phyloP scores from a whole-genome alignment of 1,140 invertebrate genomes.

The Papilio polytes region DNA sequence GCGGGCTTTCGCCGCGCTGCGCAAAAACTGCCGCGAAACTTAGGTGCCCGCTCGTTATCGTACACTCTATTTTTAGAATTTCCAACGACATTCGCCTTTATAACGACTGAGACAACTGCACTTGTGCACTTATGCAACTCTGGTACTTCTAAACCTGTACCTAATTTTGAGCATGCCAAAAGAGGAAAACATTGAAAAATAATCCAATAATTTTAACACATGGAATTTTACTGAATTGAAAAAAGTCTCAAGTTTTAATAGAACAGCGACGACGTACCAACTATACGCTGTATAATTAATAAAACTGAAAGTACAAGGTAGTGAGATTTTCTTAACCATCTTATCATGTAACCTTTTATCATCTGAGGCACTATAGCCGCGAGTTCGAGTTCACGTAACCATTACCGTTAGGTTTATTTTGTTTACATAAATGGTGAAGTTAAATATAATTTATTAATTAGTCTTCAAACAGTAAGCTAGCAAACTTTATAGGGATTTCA shows the following conservation, averaged over 20 bases:
- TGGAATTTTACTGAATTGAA: background rate
- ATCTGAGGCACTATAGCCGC: too few relatives aligned
- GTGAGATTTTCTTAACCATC: too few relatives aligned
- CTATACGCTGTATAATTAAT: too few relatives aligned
- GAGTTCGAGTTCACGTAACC: too few relatives aligned
- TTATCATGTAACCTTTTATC: background rate
- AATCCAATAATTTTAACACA: background rate
- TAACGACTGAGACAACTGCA: background rate
- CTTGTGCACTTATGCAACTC: slow-evolving; percentile 2
- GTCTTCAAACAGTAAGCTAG: slow-evolving; percentile 8
- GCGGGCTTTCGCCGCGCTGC: slow-evolving; percentile 56
- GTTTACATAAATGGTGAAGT: background rate
- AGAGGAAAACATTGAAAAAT: background rate
- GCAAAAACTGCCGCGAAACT: slow-evolving; percentile 66
- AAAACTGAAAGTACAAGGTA: too few relatives aligned
- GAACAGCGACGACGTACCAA: background rate
- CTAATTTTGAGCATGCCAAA: background rate
- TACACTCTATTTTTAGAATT: slow-evolving; percentile 32
- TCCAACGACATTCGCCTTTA: slow-evolving; percentile 23
- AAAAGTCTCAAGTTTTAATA: background rate
- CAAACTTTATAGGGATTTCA: slow-evolving; percentile 29
- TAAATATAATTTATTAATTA: slow-evolving; percentile 17
- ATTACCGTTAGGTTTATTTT: background rate
- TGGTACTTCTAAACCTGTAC: background rate
- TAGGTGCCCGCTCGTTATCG: slow-evolving; percentile 40